phyloP scores from a whole-genome alignment of 2,888 invertebrate genomes.

The Napeogenes inachia region DNA sequence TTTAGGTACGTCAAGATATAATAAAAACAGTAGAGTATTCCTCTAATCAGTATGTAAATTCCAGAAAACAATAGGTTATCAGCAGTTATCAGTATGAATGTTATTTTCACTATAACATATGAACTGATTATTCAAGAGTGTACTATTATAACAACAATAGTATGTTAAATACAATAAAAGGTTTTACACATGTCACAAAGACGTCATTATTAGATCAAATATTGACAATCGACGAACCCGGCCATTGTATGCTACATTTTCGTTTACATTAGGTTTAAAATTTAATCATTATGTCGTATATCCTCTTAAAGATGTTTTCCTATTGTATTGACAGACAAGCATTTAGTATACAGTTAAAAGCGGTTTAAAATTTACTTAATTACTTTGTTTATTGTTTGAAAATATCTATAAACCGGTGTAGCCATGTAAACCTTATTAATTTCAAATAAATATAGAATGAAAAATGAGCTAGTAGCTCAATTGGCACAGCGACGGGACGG shows the following conservation, averaged over 20 bases:
- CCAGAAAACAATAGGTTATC: neutral
- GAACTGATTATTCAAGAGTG: no score
- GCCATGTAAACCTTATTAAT: no score
- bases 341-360: no score
- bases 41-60: neutral
- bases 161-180: neutral
- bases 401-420: no score
- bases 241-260: conserved; percentile 37
- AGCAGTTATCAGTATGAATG: neutral
- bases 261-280: conserved; percentile 7
- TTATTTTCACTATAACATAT: neutral
- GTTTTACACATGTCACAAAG: conserved; percentile 28
- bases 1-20: neutral
- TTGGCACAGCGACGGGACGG: no score
- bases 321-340: no score
- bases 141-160: neutral
- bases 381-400: no score
- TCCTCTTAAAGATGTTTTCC: no score
- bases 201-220: conserved; percentile 51
- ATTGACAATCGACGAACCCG: conserved; percentile 41
- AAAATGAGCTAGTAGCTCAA: no score
- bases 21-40: neutral
- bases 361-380: no score
- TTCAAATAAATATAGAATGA: no score
- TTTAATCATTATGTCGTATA: no score